phyloP scores from a whole-genome alignment of 2,888 invertebrate species.

The Adelognathus sp. region DNA sequence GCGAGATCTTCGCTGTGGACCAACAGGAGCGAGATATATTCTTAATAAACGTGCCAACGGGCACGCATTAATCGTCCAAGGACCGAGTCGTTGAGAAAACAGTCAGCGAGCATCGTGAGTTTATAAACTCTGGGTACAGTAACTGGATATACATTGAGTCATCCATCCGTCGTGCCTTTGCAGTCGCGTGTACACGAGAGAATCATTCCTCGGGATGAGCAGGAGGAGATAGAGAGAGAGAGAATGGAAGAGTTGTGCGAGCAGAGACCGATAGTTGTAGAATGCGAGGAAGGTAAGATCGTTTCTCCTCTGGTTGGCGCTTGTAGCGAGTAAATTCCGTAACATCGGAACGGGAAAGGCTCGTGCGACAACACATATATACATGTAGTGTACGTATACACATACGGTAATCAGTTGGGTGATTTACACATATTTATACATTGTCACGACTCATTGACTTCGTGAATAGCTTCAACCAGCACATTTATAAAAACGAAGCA shows the following conservation, averaged over 20 bases:
- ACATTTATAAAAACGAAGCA: conserved; percentile 27
- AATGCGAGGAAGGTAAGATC: conserved; percentile 29
- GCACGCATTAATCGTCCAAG: no score
- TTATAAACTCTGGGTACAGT: conserved; percentile 39
- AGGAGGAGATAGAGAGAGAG: no score
- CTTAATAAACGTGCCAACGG: no score
- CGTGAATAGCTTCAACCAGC: conserved; percentile 26
- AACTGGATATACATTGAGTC: conserved; percentile 50
- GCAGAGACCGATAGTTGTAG: conserved; percentile 13
- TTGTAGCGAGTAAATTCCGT: conserved; percentile 10
- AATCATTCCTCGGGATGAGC: conserved; percentile 21
- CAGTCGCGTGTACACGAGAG: background rate
- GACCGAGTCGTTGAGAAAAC: background rate
- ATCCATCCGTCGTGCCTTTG: conserved; percentile 15
- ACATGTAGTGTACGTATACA: no score
- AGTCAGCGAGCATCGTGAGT: background rate
- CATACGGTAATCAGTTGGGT: background rate
- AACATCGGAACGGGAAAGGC: conserved; percentile 6
- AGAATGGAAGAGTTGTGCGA: background rate
- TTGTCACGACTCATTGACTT: conserved; percentile 27
- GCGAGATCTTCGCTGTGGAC: no score
- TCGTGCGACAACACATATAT: no score
- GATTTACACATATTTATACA: conserved; percentile 9
- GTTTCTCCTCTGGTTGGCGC: background rate
- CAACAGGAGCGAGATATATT: no score